Conservation (phyloP, 2,113 vertebrate genomes). For the Ardeotis arabs region DNA sequence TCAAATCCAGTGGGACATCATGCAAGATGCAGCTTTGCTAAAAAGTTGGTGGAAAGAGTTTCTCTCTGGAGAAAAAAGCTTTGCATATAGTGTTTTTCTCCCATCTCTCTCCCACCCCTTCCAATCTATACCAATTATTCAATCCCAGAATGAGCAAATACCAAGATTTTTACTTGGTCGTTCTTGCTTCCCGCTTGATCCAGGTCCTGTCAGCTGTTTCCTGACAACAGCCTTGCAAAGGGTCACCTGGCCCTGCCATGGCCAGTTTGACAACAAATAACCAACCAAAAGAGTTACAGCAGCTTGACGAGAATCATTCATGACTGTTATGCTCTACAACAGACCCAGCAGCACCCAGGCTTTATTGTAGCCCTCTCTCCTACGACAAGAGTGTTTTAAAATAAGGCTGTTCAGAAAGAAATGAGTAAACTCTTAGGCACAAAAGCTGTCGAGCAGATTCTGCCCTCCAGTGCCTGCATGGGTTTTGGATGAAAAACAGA, state of each 20-base stretch:
- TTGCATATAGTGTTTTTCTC: neutral
- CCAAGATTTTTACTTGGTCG: neutral
- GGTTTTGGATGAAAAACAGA: neutral
- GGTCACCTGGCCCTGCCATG: neutral
- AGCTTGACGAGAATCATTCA: neutral
- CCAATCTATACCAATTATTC: neutral
- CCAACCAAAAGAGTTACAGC: neutral
- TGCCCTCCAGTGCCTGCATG: neutral
- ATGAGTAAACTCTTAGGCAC: neutral
- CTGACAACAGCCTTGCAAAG: neutral
- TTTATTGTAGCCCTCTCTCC: neutral
- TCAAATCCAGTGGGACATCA: neutral
- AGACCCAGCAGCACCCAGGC: neutral
- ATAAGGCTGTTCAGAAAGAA: neutral
- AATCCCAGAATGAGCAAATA: neutral
- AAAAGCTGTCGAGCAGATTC: neutral
- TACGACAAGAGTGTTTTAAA: neutral
- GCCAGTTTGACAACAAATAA: neutral
- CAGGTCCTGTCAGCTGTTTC: neutral
- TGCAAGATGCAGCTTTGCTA: neutral
- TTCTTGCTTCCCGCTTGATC: neutral
- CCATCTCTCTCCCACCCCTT: neutral
- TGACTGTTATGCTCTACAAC: neutral
- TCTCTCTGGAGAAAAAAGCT: neutral
- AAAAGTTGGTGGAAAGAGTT: neutral